Conservation (phyloP, 2,113 vertebrate genomes). For the Choloepus hoffmanni region DNA sequence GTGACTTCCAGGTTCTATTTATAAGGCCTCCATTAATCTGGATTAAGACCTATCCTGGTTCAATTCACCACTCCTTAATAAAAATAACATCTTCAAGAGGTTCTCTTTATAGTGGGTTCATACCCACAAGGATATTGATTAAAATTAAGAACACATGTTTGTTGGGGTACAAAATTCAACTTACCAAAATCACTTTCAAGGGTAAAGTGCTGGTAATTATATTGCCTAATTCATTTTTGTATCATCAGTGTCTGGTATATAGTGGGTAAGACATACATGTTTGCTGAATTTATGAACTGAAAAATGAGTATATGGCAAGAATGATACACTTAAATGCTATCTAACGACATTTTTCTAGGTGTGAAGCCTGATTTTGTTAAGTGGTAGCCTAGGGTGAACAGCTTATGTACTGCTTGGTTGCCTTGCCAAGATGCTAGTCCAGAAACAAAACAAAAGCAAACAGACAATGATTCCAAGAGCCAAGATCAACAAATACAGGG, state of each 20-base stretch:
- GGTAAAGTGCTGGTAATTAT: too few species aligned
- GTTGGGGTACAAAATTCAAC: too few species aligned
- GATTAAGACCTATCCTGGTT: too few species aligned
- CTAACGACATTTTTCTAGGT: background rate
- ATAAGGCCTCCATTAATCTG: too few species aligned
- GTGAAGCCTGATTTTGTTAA: background rate
- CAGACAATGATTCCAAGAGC: constrained; percentile 12
- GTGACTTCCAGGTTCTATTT: too few species aligned
- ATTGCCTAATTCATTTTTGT: background rate
- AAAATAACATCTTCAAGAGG: too few species aligned
- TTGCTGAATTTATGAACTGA: background rate
- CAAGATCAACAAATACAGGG: constrained; percentile 63
- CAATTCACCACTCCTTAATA: too few species aligned
- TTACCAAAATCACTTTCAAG: too few species aligned
- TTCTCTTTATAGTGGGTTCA: too few species aligned
- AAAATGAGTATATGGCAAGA: background rate
- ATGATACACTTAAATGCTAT: background rate
- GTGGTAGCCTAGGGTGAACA: background rate
- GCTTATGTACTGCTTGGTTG: background rate
- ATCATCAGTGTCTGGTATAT: background rate
- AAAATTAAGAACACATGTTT: too few species aligned
- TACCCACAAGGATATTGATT: too few species aligned
- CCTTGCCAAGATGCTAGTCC: background rate
- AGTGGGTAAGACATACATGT: background rate
- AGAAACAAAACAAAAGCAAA: constrained; percentile 46